Evolutionary conservation across 2,888 invertebrate genomes (phyloP).

Genomic region (Linyphia triangularis): DNA sequence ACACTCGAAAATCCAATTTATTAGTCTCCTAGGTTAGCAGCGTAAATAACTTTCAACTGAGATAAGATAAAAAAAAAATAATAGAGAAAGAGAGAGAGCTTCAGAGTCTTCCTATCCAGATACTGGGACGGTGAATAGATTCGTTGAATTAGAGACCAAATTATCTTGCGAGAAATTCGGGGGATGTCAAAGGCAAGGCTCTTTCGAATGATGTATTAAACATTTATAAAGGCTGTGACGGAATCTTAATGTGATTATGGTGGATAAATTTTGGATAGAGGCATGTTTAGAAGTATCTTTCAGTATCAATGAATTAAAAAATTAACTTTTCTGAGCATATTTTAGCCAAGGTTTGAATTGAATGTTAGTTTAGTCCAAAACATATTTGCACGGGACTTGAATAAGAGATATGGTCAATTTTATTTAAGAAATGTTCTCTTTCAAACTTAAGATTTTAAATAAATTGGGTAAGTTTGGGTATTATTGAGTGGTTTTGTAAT

Average conservation of each 20-base stretch:
- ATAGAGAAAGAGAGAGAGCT: neutral
- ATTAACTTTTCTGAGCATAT: neutral
- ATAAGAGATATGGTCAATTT: too few species aligned
- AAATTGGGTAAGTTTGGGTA: too few species aligned
- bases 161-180: constrained; percentile 27
- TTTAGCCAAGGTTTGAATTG: too few species aligned
- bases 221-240: constrained; percentile 24
- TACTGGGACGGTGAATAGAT: neutral
- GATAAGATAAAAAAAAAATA: neutral
- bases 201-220: constrained; percentile 39
- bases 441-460: too few species aligned
- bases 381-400: too few species aligned
- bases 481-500: too few species aligned
- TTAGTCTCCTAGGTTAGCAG: neutral
- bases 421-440: too few species aligned
- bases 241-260: constrained; percentile 43
- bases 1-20: constrained; percentile 2
- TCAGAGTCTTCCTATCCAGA: neutral
- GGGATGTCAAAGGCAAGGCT: constrained; percentile 19
- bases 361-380: too few species aligned
- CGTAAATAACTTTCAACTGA: constrained; percentile 14
- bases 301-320: neutral
- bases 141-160: constrained; percentile 13
- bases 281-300: neutral
- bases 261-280: neutral